Percentiles rank a stretch among this genome's conserved stretches.
Evolutionary conservation across 2,888 invertebrate species (phyloP).

Genomic region (Ectemnius cavifrons): DNA sequence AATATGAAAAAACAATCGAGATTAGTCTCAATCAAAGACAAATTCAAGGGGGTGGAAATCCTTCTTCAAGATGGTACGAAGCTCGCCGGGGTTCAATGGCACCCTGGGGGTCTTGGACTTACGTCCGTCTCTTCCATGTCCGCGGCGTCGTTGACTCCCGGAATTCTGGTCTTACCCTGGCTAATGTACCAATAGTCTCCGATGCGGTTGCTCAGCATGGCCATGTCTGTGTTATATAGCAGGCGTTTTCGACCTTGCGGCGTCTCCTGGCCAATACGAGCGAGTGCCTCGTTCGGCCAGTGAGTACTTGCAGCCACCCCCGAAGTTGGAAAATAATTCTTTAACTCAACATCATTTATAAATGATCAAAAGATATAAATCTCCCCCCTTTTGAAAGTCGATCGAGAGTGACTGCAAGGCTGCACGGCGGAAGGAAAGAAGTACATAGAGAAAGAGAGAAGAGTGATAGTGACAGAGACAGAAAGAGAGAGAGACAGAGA

Average conservation of each 20-base stretch:
- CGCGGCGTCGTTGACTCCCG: slow-evolving; percentile 95
- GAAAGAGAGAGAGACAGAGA: too few relatives aligned
- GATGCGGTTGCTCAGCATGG: slow-evolving; percentile 90
- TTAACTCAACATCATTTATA: background rate
- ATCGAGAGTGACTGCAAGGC: slow-evolving; percentile 30
- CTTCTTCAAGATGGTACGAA: slow-evolving; percentile 43
- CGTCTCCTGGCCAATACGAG: slow-evolving; percentile 32
- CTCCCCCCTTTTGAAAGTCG: background rate
- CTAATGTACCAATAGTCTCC: slow-evolving; percentile 94
- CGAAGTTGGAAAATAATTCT: background rate
- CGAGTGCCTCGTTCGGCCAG: slow-evolving; percentile 21
- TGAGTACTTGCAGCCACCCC: slow-evolving; percentile 25
- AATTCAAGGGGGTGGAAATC: background rate
- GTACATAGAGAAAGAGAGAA: slow-evolving; percentile 8
- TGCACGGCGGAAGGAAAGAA: slow-evolving; percentile 3
- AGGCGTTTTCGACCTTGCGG: slow-evolving; percentile 30
- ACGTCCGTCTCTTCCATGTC: slow-evolving; percentile 93
- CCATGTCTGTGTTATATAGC: slow-evolving; percentile 82
- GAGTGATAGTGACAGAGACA: background rate
- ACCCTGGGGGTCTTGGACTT: slow-evolving; percentile 80
- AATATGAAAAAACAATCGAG: background rate
- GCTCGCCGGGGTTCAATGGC: slow-evolving; percentile 43
- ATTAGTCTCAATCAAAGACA: background rate
- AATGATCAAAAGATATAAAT: background rate
- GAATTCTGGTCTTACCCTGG: slow-evolving; percentile 96